These are phyloP conservation scores for Falco concolor DNA, from an alignment of 2,797 vertebrate species.

Conservation along the genomic window DNA sequence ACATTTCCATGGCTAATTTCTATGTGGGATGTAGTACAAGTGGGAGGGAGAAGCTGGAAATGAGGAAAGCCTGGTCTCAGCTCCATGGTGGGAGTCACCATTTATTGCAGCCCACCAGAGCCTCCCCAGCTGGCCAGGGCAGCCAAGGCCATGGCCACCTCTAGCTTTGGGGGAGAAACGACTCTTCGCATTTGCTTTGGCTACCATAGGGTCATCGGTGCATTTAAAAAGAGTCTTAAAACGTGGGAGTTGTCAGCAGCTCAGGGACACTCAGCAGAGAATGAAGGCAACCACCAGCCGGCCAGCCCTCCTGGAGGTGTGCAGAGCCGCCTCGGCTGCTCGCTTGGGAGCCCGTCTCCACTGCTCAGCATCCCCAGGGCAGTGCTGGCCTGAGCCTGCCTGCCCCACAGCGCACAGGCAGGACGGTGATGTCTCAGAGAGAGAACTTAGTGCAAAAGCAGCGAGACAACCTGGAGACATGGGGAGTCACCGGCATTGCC, in stretches of 20 bases:
- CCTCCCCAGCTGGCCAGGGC: background rate
- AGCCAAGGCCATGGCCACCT: background rate
- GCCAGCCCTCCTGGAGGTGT: background rate
- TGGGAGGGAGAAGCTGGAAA: background rate
- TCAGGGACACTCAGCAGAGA: background rate
- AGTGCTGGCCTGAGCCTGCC: background rate
- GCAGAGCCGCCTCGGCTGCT: background rate
- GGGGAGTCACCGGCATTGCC: background rate
- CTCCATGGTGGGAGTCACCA: background rate
- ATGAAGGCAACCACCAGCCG: background rate
- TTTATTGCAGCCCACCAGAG: background rate
- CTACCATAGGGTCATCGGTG: accelerated
- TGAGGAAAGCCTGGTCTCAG: background rate
- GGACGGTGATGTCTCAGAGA: background rate
- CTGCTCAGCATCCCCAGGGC: accelerated
- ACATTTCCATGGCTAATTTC: background rate
- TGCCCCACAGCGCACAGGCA: background rate
- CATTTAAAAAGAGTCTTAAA: background rate
- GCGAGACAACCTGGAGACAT: background rate
- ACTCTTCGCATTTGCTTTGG: background rate
- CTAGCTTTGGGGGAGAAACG: background rate
- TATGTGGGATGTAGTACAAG: background rate
- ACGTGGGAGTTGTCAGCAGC: background rate
- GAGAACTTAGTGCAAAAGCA: background rate
- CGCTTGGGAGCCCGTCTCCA: accelerated